Conservation (phyloP, 2,888 invertebrate genomes). For the Autographa gamma region DNA sequence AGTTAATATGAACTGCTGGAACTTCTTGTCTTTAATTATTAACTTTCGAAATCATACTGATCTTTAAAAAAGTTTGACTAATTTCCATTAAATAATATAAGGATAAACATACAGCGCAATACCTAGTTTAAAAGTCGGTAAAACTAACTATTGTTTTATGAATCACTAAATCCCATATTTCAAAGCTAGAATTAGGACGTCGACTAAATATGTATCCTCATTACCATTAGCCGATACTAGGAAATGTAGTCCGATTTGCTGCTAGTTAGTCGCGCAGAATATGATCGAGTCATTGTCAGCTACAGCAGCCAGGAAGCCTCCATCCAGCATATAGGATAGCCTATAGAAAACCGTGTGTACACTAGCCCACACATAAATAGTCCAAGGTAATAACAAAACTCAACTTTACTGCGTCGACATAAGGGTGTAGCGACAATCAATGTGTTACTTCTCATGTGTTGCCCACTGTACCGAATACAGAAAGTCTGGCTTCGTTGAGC, state of each 20-base stretch:
- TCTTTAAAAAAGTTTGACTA: no score
- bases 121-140: no score
- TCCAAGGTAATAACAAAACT: background rate
- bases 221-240: background rate
- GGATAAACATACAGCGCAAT: no score
- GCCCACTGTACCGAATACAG: background rate
- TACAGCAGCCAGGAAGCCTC: background rate
- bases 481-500: background rate
- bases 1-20: no score
- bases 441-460: background rate
- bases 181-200: no score
- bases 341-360: background rate
- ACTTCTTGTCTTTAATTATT: no score
- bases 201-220: no score
- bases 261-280: conserved; percentile 1
- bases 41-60: no score
- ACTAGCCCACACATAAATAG: background rate
- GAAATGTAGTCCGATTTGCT: conserved; percentile 22
- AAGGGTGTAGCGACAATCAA: background rate
- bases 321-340: background rate
- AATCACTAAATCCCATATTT: no score
- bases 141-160: no score
- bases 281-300: conserved; percentile 20
- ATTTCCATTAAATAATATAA: no score
- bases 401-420: background rate